A percentile compares a stretch with the other conserved stretches of the same genome.
Conservation (phyloP, 2,888 invertebrate genomes). For the Heteromyza rotundicornis region DNA sequence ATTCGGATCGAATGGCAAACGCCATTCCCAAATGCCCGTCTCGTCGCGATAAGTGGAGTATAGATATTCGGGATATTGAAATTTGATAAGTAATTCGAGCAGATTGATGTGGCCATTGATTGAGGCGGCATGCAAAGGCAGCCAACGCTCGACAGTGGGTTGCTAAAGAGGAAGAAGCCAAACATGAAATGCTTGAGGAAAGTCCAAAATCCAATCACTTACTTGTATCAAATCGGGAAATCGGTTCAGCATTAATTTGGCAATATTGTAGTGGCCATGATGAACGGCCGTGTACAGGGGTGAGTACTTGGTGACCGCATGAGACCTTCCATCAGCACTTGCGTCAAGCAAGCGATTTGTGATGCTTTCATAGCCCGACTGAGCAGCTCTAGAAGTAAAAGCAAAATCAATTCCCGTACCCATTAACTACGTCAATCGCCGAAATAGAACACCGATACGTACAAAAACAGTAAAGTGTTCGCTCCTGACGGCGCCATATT, state of each 20-base stretch:
- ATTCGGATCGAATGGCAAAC: slow-evolving; percentile 91
- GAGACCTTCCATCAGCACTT: slow-evolving; percentile 87
- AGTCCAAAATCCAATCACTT: too few species aligned
- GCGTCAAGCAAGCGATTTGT: slow-evolving; percentile 79
- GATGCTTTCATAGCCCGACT: slow-evolving; percentile 80
- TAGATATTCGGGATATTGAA: slow-evolving; percentile 78
- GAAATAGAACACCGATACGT: slow-evolving; percentile 56
- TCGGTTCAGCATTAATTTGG: slow-evolving; percentile 74
- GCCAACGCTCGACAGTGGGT: slow-evolving; percentile 89
- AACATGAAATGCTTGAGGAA: slow-evolving; percentile 37
- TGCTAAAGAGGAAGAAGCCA: slow-evolving; percentile 66
- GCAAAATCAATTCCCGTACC: too few species aligned
- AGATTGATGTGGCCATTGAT: slow-evolving; percentile 84
- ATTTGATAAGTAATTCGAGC: slow-evolving; percentile 79
- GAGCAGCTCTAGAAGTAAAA: slow-evolving; percentile 73
- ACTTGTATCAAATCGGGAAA: slow-evolving; percentile 86
- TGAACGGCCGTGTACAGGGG: slow-evolving; percentile 91
- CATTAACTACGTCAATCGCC: too few species aligned
- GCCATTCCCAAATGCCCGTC: slow-evolving; percentile 80
- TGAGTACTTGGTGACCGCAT: slow-evolving; percentile 90
- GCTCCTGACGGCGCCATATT: slow-evolving; percentile 89
- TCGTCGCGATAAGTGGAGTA: slow-evolving; percentile 74
- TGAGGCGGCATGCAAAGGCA: slow-evolving; percentile 91
- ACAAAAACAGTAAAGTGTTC: slow-evolving; percentile 87
- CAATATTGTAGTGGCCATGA: slow-evolving; percentile 81